Evolutionary conservation across 1,140 invertebrate genomes (phyloP), one percentile per base, ranked within the genome.

Genomic region (Drosophila mayri): DNA sequence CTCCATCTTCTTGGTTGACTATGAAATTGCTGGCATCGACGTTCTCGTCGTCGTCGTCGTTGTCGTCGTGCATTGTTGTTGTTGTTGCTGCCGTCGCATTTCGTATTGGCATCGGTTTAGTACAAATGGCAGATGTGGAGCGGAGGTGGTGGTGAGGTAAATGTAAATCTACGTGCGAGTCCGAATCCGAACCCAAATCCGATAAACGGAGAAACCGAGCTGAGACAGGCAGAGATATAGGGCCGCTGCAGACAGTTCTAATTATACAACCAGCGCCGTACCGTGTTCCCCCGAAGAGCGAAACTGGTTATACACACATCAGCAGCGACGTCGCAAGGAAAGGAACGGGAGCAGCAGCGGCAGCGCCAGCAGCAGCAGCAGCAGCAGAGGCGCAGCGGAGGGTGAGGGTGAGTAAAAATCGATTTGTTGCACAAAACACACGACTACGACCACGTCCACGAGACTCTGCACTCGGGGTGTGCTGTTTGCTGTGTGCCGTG

Each of bases 261-360:
- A 88, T 88, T 88, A 88, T 85, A 88, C 85, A 88, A 88, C 66
- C 78, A 81, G 70, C 47, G 68, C 44, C 77, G 67, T 85, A 88
- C 74, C 68, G 74, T 74, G 65, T 70, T 63, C 82, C 76, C 61
- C 54, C 59, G 47, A 76, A 87, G 75, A 85, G 77, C 81, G 76
- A 87, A 90, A 88, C 84, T 88, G 85, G 84, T 88, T 90, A 88
- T 90, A 88, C 85, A 90, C 78, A 88, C 84, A 88, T 59, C 81
- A 54, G 65, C 76, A 60, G 64, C 78, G 63, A 68, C 71, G 38
- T 59, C 73, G 35, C 44, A 67, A 47, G 84, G 68, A 75, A 67
- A 47, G 84, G 68, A 75, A 70, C 70, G 59, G 74, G 74, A 79
- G 70, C 74, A 75, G 80, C 65, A 80, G 81, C 43, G 8, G 43